Evolutionary conservation across 2,888 invertebrate species (phyloP).

Genomic region (Trissolcus japonicus): DNA sequence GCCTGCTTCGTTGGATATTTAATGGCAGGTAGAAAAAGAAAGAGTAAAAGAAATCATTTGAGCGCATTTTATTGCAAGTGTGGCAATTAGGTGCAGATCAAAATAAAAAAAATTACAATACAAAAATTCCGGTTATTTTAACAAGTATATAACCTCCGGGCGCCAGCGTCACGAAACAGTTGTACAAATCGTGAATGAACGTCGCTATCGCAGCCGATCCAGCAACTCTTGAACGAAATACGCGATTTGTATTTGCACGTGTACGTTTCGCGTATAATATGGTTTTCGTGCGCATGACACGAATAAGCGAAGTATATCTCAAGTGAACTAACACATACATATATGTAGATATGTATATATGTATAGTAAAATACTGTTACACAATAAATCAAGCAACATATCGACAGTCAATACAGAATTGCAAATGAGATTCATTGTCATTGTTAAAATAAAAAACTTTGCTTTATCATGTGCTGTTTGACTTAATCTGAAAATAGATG

Average conservation of each 20-base stretch:
- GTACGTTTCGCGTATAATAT: constrained; percentile 34
- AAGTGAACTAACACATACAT: not conserved
- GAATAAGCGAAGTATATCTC: constrained; percentile 20
- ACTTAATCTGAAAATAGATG: constrained; percentile 41
- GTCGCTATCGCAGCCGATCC: constrained; percentile 24
- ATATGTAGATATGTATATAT: constrained; percentile 11
- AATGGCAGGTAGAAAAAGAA: not conserved
- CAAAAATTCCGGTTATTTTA: constrained; percentile 12
- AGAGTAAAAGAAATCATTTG: constrained; percentile 5
- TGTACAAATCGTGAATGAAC: constrained; percentile 40
- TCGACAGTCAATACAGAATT: constrained; percentile 75
- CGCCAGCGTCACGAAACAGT: constrained; percentile 16
- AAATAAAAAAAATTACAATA: constrained; percentile 3
- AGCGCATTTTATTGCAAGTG: constrained; percentile 1
- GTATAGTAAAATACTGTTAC: constrained; percentile 69
- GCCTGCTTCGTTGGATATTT: not conserved
- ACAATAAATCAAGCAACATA: constrained; percentile 75
- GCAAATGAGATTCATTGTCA: constrained; percentile 75
- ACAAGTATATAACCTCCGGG: constrained; percentile 28
- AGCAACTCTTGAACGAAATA: constrained; percentile 32
- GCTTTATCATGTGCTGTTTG: constrained; percentile 61
- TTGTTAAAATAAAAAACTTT: constrained; percentile 73
- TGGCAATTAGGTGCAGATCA: constrained; percentile 27
- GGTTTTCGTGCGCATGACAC: constrained; percentile 24
- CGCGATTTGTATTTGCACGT: constrained; percentile 33